Percentiles rank a stretch among this genome's conserved stretches.
These are phyloP conservation scores for Gopherus evgoodei DNA, from an alignment of 2,113 vertebrate species.

Conservation along the genomic window DNA sequence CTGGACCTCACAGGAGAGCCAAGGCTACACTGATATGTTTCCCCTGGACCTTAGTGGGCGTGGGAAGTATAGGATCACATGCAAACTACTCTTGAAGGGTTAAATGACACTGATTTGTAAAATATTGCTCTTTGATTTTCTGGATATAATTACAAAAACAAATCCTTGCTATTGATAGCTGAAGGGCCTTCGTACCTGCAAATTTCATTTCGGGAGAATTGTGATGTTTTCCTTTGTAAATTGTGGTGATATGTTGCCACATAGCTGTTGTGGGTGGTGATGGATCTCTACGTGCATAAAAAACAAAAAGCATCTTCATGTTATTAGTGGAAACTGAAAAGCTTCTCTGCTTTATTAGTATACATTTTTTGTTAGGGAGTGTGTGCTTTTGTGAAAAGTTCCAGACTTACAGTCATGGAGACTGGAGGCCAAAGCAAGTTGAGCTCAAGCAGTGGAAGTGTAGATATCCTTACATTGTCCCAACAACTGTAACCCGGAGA, in stretches of 20 bases:
- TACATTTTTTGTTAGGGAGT: not conserved
- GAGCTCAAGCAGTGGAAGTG: constrained; percentile 8
- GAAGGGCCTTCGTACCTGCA: constrained; percentile 48
- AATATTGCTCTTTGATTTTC: constrained; percentile 67
- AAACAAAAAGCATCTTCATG: constrained; percentile 56
- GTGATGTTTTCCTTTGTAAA: constrained; percentile 65
- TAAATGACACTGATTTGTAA: constrained; percentile 71
- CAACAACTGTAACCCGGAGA: not conserved
- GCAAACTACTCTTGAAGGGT: constrained; percentile 37
- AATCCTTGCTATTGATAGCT: constrained; percentile 52
- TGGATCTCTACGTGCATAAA: constrained; percentile 43
- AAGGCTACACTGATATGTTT: constrained; percentile 20
- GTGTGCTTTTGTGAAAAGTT: not conserved
- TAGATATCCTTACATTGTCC: not conserved
- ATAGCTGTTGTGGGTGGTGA: not conserved
- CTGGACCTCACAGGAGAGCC: not conserved
- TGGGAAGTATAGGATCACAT: constrained; percentile 39
- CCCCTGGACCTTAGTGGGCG: not conserved
- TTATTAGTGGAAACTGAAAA: constrained; percentile 49
- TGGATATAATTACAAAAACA: constrained; percentile 67
- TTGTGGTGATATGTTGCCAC: constrained; percentile 52
- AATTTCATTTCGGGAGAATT: constrained; percentile 66
- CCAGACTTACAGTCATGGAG: constrained; percentile 20
- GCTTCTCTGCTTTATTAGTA: not conserved
- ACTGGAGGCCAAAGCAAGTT: not conserved